These are phyloP conservation scores for Drosophila miranda DNA, from an alignment of 1,140 invertebrate species.

Conservation along the genomic window DNA sequence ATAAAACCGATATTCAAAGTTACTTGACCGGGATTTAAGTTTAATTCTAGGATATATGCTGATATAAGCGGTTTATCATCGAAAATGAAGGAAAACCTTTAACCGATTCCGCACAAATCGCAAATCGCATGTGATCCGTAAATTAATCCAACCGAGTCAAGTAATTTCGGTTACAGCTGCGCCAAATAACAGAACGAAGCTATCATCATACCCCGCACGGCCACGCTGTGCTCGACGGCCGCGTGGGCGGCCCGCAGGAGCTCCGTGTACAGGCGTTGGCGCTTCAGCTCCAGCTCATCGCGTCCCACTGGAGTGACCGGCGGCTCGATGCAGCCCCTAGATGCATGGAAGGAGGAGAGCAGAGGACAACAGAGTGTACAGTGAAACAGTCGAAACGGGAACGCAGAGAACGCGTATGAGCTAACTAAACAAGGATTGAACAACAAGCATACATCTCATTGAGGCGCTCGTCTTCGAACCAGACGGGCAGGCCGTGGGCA, in stretches of 20 bases:
- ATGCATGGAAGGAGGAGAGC: constrained; percentile 16
- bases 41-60: too few relatives aligned
- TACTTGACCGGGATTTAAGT: background rate
- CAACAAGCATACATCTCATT: constrained; percentile 71
- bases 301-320: constrained; percentile 89
- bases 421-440: background rate
- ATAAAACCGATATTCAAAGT: constrained; percentile 1
- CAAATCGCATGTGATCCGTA: too few relatives aligned
- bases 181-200: constrained; percentile 11
- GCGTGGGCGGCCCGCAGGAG: constrained; percentile 87
- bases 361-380: constrained; percentile 4
- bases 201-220: constrained; percentile 75
- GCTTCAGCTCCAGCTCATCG: constrained; percentile 88
- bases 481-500: constrained; percentile 75
- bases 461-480: constrained; percentile 80
- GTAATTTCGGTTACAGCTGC: background rate
- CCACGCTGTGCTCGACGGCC: constrained; percentile 88
- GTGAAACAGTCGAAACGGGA: background rate
- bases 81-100: background rate
- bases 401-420: background rate
- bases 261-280: constrained; percentile 90
- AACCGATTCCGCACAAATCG: background rate
- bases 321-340: constrained; percentile 84
- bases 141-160: background rate
- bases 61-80: background rate